Evolutionary conservation across 2,888 invertebrate species (phyloP), one percentile per base, ranked within the genome.

Genomic region (Cryptus viduatorius): DNA sequence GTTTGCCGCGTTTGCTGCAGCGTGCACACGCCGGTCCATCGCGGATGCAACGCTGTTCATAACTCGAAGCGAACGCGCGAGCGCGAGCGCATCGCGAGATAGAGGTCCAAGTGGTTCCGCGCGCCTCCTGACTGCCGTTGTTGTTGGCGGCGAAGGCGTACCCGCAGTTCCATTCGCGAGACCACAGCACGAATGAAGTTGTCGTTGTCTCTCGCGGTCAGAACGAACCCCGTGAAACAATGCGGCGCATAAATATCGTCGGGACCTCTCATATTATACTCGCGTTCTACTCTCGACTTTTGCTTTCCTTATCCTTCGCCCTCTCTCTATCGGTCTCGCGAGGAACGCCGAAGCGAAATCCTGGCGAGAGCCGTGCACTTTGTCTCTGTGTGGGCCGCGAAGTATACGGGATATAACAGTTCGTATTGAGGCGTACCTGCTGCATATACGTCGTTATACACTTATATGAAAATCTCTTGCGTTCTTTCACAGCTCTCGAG

Each of bases 201-300:
- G 93, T 93, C 92, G 92, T 91, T 91, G 91, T 92, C 90, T 92
- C 89, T 88, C 88, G 87, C 89, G 88, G 86, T 80, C 85, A 86
- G 85, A 84, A 80, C 85, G 86, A 87, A 85, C 86, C 87, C 88
- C 86, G 86, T 89, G 89, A 91, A 92, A 93, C 93, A 93, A 93
- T 93, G 92, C 91, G 90, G 89, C 91, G 92, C 93, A 93, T 93
- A 93, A 93, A 93, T 93, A 93, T 93, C 90, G 65, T 91, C 89
- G 89, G 89, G 89, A 89, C 86, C 89, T 89, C 91, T 91, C 92
- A 89, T 91, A 90, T 90, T 90, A 90, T 91, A 89, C 86, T 86
- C 88, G 73, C 69, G 82, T 84, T 83, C 76, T 79, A 48, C 65
- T 14, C 78, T 82, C 79, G 24, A 59, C 67, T 82, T 79, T 79